A percentile compares a stretch with the other conserved stretches of the same genome.
Conservation (phyloP, 2,888 invertebrate genomes). For the Drosophila neonasuta region DNA sequence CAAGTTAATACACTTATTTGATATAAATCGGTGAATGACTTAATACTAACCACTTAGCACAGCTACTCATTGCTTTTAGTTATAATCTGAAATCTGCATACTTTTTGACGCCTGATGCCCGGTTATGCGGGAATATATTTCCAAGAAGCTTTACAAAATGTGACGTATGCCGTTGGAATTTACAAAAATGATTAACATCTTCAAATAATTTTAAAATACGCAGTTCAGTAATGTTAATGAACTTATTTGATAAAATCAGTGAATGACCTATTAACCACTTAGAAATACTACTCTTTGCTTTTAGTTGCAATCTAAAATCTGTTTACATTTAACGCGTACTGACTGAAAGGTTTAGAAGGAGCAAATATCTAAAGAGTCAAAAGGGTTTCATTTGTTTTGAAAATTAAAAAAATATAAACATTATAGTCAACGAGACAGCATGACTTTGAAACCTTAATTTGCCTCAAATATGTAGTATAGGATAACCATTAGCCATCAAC, state of each 20-base stretch:
- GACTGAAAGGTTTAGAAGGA: neutral
- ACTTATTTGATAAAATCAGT: too few species aligned
- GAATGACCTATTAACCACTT: slow-evolving; percentile 9
- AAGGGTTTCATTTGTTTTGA: neutral
- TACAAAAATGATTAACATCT: too few species aligned
- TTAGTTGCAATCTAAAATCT: slow-evolving; percentile 10
- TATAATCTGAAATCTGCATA: slow-evolving; percentile 2
- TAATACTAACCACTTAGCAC: slow-evolving; percentile 7
- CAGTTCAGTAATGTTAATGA: too few species aligned
- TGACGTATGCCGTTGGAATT: neutral
- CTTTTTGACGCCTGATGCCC: neutral
- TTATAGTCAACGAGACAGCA: neutral
- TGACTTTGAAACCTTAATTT: neutral
- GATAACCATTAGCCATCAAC: neutral
- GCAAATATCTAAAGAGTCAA: too few species aligned
- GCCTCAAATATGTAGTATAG: neutral
- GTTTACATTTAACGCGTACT: neutral
- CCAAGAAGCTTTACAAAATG: too few species aligned
- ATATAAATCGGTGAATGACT: slow-evolving; percentile 6
- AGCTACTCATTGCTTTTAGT: neutral
- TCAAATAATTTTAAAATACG: too few species aligned
- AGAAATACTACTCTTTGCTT: neutral
- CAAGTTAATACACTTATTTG: neutral
- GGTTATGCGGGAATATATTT: too few species aligned
- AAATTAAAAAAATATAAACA: neutral